Evolutionary conservation across 2,797 vertebrate species (phyloP).

Genomic region (Pteropus rufus): DNA sequence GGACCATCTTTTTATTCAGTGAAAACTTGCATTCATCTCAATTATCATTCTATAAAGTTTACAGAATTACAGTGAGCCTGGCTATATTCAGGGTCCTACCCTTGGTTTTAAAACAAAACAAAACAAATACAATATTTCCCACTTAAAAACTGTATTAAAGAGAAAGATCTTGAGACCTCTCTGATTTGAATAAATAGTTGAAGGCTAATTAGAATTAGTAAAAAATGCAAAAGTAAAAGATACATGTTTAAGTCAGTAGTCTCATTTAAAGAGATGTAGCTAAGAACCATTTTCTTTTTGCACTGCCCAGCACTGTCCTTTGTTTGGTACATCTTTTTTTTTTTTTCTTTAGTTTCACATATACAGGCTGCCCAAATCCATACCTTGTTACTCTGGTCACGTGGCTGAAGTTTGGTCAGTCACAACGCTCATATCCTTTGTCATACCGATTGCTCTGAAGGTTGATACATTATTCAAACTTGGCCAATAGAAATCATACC

Average conservation of each 20-base stretch:
- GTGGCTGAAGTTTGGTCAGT: background rate
- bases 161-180: background rate
- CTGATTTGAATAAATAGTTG: background rate
- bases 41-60: background rate
- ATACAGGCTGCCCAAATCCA: background rate
- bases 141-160: background rate
- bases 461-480: background rate
- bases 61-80: background rate
- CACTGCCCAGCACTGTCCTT: background rate
- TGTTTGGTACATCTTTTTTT: background rate
- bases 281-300: background rate
- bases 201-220: background rate
- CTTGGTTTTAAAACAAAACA: slow-evolving; percentile 16
- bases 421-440: background rate
- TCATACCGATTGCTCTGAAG: background rate
- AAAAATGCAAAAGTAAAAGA: background rate
- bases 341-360: background rate
- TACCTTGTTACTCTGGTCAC: background rate
- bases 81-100: background rate
- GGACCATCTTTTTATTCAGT: background rate
- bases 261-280: background rate
- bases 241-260: background rate
- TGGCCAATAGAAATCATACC: background rate
- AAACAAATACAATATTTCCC: background rate
- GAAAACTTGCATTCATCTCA: background rate